A percentile compares a stretch with the other conserved stretches of the same genome.
Evolutionary conservation across 2,113 vertebrate species (phyloP).

Genomic region (Calcarius ornatus): DNA sequence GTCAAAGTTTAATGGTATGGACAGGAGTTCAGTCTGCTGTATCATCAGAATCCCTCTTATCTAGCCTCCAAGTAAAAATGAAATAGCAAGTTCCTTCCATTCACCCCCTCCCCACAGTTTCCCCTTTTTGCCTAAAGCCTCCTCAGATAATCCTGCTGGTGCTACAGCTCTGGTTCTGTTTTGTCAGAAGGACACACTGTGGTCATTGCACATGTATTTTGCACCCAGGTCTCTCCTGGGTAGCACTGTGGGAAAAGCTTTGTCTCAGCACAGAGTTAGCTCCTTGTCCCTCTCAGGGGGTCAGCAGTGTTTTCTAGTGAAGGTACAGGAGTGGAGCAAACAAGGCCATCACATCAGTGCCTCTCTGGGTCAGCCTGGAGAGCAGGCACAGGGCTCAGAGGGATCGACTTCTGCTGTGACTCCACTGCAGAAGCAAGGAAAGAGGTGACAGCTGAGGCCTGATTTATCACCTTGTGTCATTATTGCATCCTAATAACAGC

Average conservation of each 20-base stretch:
- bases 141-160: not conserved
- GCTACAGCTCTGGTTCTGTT: not conserved
- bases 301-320: not conserved
- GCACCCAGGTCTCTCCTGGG: not conserved
- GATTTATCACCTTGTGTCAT: not conserved
- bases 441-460: not conserved
- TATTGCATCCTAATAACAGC: not conserved
- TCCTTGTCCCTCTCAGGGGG: not conserved
- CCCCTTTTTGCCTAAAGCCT: not conserved
- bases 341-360: too few species aligned
- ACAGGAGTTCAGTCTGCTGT: not conserved
- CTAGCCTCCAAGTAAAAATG: not conserved
- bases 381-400: not conserved
- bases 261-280: not conserved
- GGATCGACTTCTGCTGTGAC: accelerated
- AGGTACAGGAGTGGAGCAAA: not conserved
- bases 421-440: not conserved
- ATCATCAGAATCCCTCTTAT: not conserved
- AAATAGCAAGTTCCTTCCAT: not conserved
- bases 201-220: not conserved
- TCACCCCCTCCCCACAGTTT: not conserved
- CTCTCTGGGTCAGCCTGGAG: not conserved
- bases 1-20: not conserved
- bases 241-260: not conserved
- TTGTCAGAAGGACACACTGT: not conserved